Evolutionary conservation across 1,140 invertebrate genomes (phyloP).

Genomic region (Eupeodes corollae): DNA sequence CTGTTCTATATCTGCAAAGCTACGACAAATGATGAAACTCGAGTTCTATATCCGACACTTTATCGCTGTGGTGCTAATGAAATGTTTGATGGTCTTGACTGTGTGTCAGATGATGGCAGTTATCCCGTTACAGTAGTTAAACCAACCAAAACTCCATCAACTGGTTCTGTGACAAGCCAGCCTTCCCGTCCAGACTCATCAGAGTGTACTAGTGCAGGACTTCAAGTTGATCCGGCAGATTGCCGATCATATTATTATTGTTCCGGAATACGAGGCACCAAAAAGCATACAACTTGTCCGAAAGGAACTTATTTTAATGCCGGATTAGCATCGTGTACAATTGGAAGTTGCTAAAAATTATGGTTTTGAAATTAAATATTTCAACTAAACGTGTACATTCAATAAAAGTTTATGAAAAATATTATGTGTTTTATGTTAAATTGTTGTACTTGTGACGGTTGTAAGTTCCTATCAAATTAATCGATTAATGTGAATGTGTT

Average conservation of each 20-base stretch:
- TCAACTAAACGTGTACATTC: too few species aligned
- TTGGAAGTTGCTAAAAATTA: constrained; percentile 6
- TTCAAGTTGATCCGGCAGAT: constrained; percentile 17
- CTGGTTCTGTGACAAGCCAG: not conserved
- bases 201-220: constrained; percentile 23
- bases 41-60: constrained; percentile 29
- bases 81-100: constrained; percentile 23
- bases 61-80: constrained; percentile 33
- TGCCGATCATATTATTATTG: constrained; percentile 33
- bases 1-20: constrained; percentile 37
- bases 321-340: not conserved
- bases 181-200: not conserved
- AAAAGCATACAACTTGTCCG: constrained; percentile 7
- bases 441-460: too few species aligned
- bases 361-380: too few species aligned
- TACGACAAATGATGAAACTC: constrained; percentile 21
- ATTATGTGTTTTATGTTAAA: too few species aligned
- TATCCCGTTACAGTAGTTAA: not conserved
- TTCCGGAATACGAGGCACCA: constrained; percentile 15
- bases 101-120: constrained; percentile 6
- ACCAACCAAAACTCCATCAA: not conserved
- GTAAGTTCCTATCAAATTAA: too few species aligned
- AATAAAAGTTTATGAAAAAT: too few species aligned
- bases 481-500: too few species aligned
- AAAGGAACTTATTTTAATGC: constrained; percentile 9